Evolutionary conservation across 2,113 vertebrate species (phyloP), one percentile per base, ranked within the genome.

Genomic region (Caranx melampygus): DNA sequence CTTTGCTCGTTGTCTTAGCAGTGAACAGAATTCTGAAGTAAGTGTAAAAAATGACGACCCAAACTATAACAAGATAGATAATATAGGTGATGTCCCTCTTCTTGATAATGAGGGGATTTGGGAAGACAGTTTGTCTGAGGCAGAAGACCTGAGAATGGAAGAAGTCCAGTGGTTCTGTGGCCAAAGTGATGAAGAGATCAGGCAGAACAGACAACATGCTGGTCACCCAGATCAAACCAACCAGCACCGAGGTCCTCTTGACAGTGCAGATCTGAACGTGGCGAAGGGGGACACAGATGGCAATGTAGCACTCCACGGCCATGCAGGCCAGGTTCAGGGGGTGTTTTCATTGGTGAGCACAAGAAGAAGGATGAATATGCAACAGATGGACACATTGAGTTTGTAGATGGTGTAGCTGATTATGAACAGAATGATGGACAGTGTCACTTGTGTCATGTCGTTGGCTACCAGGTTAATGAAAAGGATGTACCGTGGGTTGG

Each of bases 251-350:
- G 0, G 93, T 93, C 40, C 87, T 88, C 12, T 20, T 82, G 12
- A 92, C 16, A 0, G 94, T 94, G 61, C 92, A 94, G 55, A 94
- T 87, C 47, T 88, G 88, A 15, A 34, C 6, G 20, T 94, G 91
- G n/a, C 62, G 90, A 0, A 95, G 78, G 1, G 94, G 94, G 15
- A 92, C 9, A 40, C 94, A 94, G 13, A 94, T 61, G 75, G 94
- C 93, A 51, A 93, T 79, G 84, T 92, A 94, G 62, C 94, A 92
- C 58, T 95, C 94, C n/a, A 91, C 37, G 0, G 91, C 93, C 94
- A 95, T 94, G 58, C 92, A 89, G 1, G 92, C 93, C 79, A 95
- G 84, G 78, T 90, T 95, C 58, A 95, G 78, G 5, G 93, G 0
- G 90, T 93, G 85, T 89, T 93, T 51, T 90, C 85, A 4, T 87